Evolutionary conservation across 1,140 invertebrate genomes (phyloP).

Genomic region (Pseudobourletiella spinata): DNA sequence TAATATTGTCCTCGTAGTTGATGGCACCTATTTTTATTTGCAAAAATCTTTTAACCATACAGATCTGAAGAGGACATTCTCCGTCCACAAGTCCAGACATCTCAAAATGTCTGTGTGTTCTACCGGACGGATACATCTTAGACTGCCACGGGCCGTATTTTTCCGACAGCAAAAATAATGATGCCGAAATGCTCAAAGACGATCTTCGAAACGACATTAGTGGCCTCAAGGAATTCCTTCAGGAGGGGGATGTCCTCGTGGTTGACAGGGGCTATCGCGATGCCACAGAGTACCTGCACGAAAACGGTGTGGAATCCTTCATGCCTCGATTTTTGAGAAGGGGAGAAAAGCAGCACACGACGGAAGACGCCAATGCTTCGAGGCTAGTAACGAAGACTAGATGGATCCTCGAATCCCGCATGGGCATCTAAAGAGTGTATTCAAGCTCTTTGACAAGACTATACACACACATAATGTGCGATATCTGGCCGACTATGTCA

Average conservation of each 20-base stretch:
- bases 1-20: too few relatives aligned
- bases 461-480: constrained; percentile 13
- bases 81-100: too few relatives aligned
- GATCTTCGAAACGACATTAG: not conserved
- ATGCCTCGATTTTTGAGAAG: constrained; percentile 2
- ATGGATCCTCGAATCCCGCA: constrained; percentile 32
- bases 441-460: constrained; percentile 20
- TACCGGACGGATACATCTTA: constrained; percentile 32
- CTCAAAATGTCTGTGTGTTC: too few relatives aligned
- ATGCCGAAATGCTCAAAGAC: constrained; percentile 17
- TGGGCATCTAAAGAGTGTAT: constrained; percentile 28
- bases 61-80: too few relatives aligned
- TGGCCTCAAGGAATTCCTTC: constrained; percentile 15
- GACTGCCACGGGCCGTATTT: constrained; percentile 31
- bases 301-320: not conserved
- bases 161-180: constrained; percentile 26
- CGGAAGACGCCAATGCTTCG: constrained; percentile 13
- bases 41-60: too few relatives aligned
- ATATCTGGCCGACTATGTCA: constrained; percentile 2
- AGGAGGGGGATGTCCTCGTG: constrained; percentile 1
- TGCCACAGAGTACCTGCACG: not conserved
- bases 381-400: constrained; percentile 24
- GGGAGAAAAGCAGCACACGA: constrained; percentile 1
- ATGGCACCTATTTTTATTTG: too few relatives aligned
- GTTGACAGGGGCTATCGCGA: constrained; percentile 21